Base-by-base conservation (phyloP, 2,888 invertebrate species). In the Elmis aenea region DNA sequence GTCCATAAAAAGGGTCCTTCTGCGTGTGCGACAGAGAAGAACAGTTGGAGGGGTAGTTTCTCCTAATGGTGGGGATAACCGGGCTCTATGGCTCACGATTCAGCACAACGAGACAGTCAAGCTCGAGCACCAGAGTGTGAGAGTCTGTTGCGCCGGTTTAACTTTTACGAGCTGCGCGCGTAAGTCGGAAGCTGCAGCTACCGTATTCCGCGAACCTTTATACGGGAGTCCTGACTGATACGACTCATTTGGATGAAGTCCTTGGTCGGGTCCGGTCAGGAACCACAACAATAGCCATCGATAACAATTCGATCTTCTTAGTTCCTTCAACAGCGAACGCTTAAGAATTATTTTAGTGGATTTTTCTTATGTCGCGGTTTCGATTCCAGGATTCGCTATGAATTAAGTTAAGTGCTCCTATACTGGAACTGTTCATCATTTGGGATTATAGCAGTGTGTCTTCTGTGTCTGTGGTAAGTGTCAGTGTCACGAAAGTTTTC, bases 41-140 rank as follows among this genome's bases (percentile, higher is more conserved):
- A 42, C 33, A 37, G 28, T 26, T 32, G 35, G 43, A 47, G 44
- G 50, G 52, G 52, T 49, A 45, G 44, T 41, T 49, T 42, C 28
- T 38, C 38, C 38, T 38, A 28, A 39, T 42, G 37, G 44, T 51
- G 48, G 52, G 50, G 49, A 38, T 34, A 41, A 37, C 48, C 39
- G 46, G 48, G 47, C 42, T 29, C 38, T 31, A 39, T 34, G 39
- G 36, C 40, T 42, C 32, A 40, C 44, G 42, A 32, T 42, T 42
- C 29, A 8, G 5, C 5, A 5, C 18, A 34, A 42, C 46, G 41
- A 42, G 48, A 42, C 50, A 52, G 52, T 52, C 46, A 45, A 47
- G 41, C 40, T 43, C 43, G 46, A 47, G 49, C 41, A 12, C 13
- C 26, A 9, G 13, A n/a, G 15, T 8, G 21, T 20, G 28, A 27